phyloP scores from a whole-genome alignment of 2,113 vertebrate species.

The Rhynchomys soricoides region DNA sequence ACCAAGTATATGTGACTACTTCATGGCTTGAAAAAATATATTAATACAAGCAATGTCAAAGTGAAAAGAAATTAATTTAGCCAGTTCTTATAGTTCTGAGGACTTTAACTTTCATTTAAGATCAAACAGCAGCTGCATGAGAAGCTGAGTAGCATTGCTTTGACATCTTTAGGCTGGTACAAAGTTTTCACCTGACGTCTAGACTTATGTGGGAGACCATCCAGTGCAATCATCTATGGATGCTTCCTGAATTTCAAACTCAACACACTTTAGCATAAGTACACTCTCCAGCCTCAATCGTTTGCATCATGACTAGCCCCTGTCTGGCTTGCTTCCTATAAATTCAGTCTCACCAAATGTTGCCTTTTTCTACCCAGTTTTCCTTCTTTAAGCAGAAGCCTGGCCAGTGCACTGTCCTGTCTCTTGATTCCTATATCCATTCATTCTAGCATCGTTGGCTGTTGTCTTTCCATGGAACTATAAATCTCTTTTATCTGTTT shows the following conservation, averaged over 20 bases:
- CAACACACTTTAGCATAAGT: not conserved
- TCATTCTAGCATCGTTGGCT: not conserved
- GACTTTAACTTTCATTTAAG: not conserved
- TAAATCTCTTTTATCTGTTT: not conserved
- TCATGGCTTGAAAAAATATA: not conserved
- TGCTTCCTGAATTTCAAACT: not conserved
- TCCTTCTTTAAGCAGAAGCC: not conserved
- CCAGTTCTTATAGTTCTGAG: not conserved
- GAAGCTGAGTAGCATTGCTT: not conserved
- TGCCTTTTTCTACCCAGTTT: rapidly evolving
- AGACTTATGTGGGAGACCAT: not conserved
- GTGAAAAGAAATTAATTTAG: not conserved
- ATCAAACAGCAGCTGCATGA: not conserved
- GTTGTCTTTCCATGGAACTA: not conserved
- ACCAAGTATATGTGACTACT: not conserved
- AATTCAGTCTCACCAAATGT: not conserved
- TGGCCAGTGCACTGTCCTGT: rapidly evolving
- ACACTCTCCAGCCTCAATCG: not conserved
- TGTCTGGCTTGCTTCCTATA: not conserved
- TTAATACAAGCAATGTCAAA: not conserved
- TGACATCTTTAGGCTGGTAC: not conserved
- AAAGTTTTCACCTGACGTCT: not conserved
- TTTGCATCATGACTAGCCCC: rapidly evolving
- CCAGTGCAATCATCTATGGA: not conserved
- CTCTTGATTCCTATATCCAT: not conserved